Evolutionary conservation across 1,140 invertebrate species (phyloP), one percentile per base, ranked within the genome.

Genomic region (Drosophila subobscura): DNA sequence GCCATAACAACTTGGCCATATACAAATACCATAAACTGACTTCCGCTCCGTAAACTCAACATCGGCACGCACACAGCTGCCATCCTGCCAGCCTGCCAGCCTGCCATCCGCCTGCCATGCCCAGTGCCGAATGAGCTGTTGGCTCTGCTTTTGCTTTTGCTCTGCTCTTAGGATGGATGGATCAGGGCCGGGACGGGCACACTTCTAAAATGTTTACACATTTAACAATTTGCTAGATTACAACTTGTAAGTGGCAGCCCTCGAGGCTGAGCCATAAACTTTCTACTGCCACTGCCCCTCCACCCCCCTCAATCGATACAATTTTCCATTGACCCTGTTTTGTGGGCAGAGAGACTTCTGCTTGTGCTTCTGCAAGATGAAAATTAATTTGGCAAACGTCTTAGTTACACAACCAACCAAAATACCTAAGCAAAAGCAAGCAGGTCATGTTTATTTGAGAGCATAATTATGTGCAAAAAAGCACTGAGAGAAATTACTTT

Each of bases 11-110:
- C 58, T 55, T 57, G 51, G 63, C 74, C 51, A 61, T 68, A 70
- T 51, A 83, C 71, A 83, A 83, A 78, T 77, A 83, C 71, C 79
- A 67, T 84, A 86, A 80, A 86, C 81, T 77, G 72, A 77, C 77
- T 86, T 80, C 58, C 59, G 63, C 20, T 27, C 66, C 72, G 74
- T 85, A 85, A 85, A 85, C 55, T 72, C 63, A 52, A 44, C 63
- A 56, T 27, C 20, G 49, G 46, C 61, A 54, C 37, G 45, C 58
- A 64, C 33, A 55, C 16, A 44, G 7, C 25, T 20, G 16, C 3
- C 23, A 10, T 1, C 20, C 20, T 7, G 20, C 16, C 10, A 55
- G 7, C 29, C 29, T 27, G 5, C 25, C 25, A 27, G 7, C 29
- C 29, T 27, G 5, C 25, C 25, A 27, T 27, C 25, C 25, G 25